Evolutionary conservation across 2,113 vertebrate species (phyloP).

Genomic region (Menidia beryllina): DNA sequence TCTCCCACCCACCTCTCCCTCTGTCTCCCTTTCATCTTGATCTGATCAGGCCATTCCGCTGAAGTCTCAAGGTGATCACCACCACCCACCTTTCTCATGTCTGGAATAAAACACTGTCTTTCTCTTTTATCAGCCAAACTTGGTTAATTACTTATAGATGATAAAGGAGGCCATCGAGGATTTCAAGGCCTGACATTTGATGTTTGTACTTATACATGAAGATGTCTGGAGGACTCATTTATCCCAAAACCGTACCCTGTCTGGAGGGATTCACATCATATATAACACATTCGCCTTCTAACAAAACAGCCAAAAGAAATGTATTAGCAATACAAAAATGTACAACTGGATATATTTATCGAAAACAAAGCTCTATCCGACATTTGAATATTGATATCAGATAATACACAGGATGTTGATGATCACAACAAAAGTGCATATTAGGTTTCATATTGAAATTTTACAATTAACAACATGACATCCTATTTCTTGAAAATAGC

Average conservation of each 20-base stretch:
- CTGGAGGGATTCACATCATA: conserved; percentile 5
- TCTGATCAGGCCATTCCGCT: conserved; percentile 46
- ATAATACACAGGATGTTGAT: too few relatives aligned
- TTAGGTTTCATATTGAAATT: too few relatives aligned
- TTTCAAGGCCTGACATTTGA: conserved; percentile 28
- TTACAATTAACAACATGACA: too few relatives aligned
- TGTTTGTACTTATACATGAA: conserved; percentile 18
- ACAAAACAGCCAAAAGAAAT: too few relatives aligned
- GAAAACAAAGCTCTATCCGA: too few relatives aligned
- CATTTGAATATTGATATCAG: too few relatives aligned
- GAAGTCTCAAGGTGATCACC: conserved; percentile 67
- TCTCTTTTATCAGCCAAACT: conserved; percentile 51
- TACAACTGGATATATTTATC: not conserved
- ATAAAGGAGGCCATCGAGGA: conserved; percentile 32
- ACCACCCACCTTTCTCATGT: conserved; percentile 26
- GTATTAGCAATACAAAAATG: not conserved
- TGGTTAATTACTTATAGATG: conserved; percentile 51
- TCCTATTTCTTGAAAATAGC: too few relatives aligned
- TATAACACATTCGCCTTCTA: conserved; percentile 29
- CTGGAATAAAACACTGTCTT: conserved; percentile 35
- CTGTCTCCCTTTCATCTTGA: conserved; percentile 57
- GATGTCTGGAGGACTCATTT: conserved; percentile 39
- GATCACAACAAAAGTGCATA: too few relatives aligned
- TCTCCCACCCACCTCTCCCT: conserved; percentile 21
- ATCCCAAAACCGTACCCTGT: conserved; percentile 16